These are phyloP conservation scores for Henricia sp. DNA, from an alignment of 53 echinoderm and acorn worm genomes.

Conservation along the genomic window DNA sequence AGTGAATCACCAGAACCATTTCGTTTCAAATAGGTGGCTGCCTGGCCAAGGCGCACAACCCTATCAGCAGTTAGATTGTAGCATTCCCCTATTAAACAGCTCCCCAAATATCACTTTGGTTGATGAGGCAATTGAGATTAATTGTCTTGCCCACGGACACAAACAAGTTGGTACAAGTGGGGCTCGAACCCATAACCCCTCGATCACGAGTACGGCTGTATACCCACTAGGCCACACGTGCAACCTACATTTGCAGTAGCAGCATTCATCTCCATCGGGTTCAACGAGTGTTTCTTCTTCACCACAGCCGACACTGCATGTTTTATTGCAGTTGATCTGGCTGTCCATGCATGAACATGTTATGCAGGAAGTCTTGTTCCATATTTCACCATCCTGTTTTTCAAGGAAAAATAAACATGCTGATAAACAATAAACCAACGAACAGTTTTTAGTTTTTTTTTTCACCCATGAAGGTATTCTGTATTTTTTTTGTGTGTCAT, in stretches of 20 bases:
- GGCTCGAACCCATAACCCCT: too few relatives aligned
- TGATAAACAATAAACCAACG: not conserved
- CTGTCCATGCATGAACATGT: constrained; percentile 41
- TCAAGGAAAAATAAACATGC: not conserved
- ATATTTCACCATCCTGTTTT: constrained; percentile 23
- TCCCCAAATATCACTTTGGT: too few relatives aligned
- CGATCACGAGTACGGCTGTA: too few relatives aligned
- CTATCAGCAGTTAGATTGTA: too few relatives aligned
- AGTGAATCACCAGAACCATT: too few relatives aligned
- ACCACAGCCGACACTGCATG: constrained; percentile 18
- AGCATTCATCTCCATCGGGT: constrained; percentile 43
- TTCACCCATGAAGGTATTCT: not conserved
- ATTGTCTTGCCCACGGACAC: too few relatives aligned
- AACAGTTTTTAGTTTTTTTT: too few relatives aligned
- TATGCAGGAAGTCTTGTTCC: constrained; percentile 22
- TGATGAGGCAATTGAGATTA: too few relatives aligned
- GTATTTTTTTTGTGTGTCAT: not conserved
- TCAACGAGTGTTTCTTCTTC: constrained; percentile 19
- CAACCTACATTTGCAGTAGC: constrained; percentile 53
- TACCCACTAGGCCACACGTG: not conserved
- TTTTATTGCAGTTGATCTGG: constrained; percentile 42
- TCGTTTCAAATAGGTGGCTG: not conserved
- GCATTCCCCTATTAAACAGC: too few relatives aligned
- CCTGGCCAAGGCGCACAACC: not conserved
- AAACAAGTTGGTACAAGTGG: too few relatives aligned